phyloP scores from a whole-genome alignment of 2,888 invertebrate genomes.

The Noctua comes region DNA sequence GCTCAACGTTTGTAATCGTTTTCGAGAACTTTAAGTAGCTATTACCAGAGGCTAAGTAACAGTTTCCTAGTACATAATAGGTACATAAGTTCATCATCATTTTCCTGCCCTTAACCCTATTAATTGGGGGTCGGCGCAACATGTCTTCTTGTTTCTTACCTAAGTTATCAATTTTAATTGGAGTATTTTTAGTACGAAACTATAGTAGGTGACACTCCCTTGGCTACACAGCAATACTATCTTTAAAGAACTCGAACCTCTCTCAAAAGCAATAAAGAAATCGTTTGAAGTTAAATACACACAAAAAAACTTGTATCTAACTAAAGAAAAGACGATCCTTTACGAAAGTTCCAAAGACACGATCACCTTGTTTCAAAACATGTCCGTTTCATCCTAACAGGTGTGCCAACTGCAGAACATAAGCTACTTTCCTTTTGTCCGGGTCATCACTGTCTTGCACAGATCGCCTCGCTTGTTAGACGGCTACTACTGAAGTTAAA shows the following conservation, averaged over 20 bases:
- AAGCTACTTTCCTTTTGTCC: constrained; percentile 52
- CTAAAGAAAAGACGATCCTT: constrained; percentile 28
- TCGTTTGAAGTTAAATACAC: constrained; percentile 38
- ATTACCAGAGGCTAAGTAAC: not conserved
- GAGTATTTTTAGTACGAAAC: not conserved
- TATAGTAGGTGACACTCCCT: not conserved
- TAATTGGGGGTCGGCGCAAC: not conserved
- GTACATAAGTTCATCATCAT: not conserved
- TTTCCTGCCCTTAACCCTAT: not conserved
- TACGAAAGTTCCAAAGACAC: constrained; percentile 45
- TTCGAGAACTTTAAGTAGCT: not conserved
- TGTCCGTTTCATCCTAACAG: constrained; percentile 42
- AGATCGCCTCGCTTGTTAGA: constrained; percentile 58
- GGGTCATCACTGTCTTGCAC: constrained; percentile 56
- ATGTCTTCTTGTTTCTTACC: not conserved
- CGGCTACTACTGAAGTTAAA: constrained; percentile 47
- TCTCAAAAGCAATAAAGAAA: not conserved
- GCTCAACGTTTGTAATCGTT: not conserved
- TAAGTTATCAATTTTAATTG: not conserved
- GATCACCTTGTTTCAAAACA: constrained; percentile 59
- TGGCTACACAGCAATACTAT: not conserved
- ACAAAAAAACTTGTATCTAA: constrained; percentile 24
- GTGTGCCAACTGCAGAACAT: constrained; percentile 58
- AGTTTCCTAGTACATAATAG: not conserved
- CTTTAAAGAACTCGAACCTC: not conserved